Evolutionary conservation across 1,140 invertebrate genomes (phyloP).

Genomic region (Aplysia californica): DNA sequence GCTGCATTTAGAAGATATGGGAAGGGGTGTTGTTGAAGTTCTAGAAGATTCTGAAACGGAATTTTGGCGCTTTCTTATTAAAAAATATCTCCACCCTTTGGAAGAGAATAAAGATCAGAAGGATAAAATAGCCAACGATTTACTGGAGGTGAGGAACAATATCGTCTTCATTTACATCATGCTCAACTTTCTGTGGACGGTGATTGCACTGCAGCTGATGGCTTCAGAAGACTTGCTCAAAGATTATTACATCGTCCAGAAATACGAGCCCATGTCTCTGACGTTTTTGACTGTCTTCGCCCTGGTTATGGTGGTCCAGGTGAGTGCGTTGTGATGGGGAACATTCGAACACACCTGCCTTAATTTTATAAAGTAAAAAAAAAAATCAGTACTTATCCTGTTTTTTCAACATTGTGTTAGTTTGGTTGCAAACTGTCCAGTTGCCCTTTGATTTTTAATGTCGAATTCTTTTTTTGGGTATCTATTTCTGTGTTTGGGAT

Average conservation of each 20-base stretch:
- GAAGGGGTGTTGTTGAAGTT: slow-evolving; percentile 41
- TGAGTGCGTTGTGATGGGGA: background rate
- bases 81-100: slow-evolving; percentile 80
- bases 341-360: background rate
- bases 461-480: background rate
- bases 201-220: slow-evolving; percentile 97
- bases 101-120: slow-evolving; percentile 32
- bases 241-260: slow-evolving; percentile 60
- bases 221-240: slow-evolving; percentile 64
- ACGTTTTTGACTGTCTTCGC: slow-evolving; percentile 70
- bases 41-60: slow-evolving; percentile 76
- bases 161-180: slow-evolving; percentile 97
- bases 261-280: slow-evolving; percentile 68
- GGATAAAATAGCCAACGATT: slow-evolving; percentile 77
- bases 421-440: background rate
- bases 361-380: background rate
- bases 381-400: too few relatives aligned
- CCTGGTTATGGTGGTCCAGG: slow-evolving; percentile 72
- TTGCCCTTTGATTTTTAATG: background rate
- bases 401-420: background rate
- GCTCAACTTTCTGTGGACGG: slow-evolving; percentile 97
- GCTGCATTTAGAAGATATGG: slow-evolving; percentile 44
- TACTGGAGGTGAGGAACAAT: slow-evolving; percentile 92
- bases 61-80: slow-evolving; percentile 95
- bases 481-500: background rate